A percentile compares a stretch with the other conserved stretches of the same genome.
phyloP scores from a whole-genome alignment of 2,888 invertebrate species.

The Dryadula phaetusa region DNA sequence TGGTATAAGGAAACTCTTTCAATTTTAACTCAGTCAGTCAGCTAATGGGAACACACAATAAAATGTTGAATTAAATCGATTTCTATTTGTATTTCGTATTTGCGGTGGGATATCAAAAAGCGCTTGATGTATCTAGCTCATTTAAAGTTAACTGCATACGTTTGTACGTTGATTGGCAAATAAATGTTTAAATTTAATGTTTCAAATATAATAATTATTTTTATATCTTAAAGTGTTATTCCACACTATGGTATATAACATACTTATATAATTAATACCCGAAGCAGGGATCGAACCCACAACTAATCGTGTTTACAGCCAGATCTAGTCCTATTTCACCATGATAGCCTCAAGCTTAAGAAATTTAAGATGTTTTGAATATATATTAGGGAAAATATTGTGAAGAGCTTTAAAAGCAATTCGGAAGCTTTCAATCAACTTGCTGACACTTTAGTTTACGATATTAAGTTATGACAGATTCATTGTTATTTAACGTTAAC shows the following conservation, averaged over 20 bases:
- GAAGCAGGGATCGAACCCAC: too few species aligned
- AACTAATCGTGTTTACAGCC: too few species aligned
- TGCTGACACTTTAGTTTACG: not conserved
- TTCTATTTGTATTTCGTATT: not conserved
- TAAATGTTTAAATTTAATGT: too few species aligned
- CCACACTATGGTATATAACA: too few species aligned
- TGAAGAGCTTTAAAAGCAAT: slow-evolving; percentile 11
- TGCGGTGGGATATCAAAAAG: slow-evolving; percentile 9
- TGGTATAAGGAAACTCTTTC: not conserved
- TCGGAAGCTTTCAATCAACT: slow-evolving; percentile 17
- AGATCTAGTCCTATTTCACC: too few species aligned
- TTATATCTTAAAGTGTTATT: too few species aligned
- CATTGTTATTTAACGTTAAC: not conserved
- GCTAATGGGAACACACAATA: not conserved
- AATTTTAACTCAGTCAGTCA: not conserved
- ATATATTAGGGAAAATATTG: not conserved
- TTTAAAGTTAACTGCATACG: not conserved
- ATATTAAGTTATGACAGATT: not conserved
- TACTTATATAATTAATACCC: too few species aligned
- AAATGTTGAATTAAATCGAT: slow-evolving; percentile 7
- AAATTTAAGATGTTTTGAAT: not conserved
- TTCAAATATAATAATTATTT: too few species aligned
- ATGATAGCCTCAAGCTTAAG: not conserved
- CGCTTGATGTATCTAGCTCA: not conserved
- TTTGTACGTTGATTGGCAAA: not conserved